Conservation (phyloP, 2,797 vertebrate genomes). For the Gobio occitaniae region DNA sequence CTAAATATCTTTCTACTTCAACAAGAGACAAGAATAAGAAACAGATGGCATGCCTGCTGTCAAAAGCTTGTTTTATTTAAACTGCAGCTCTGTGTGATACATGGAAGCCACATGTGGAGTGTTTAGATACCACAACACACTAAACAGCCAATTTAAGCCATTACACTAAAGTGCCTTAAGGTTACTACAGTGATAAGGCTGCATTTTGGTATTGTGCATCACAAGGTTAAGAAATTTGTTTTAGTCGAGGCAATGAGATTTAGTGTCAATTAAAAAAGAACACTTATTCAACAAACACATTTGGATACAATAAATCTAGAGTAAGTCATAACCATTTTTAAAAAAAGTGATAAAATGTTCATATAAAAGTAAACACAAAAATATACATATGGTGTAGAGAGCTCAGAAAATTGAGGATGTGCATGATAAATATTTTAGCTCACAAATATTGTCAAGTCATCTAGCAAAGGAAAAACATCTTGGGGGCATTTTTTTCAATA, state of each 20-base stretch:
- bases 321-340: not conserved
- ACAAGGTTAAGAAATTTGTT: not conserved
- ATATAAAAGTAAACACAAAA: conserved; percentile 28
- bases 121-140: conserved; percentile 45
- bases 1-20: not conserved
- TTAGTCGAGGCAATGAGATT: not conserved
- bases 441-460: conserved; percentile 9
- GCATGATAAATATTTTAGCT: conserved; percentile 38
- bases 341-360: not conserved
- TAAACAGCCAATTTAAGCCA: conserved; percentile 15
- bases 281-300: conserved; percentile 10
- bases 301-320: not conserved
- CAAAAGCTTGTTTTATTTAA: conserved; percentile 71
- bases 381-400: conserved; percentile 3
- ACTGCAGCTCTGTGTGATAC: conserved; percentile 55
- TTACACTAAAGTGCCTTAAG: conserved; percentile 36
- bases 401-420: not conserved
- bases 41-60: conserved; percentile 2
- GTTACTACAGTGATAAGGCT: conserved; percentile 14
- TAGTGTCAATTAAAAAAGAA: not conserved
- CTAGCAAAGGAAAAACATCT: not conserved
- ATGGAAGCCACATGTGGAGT: conserved; percentile 55
- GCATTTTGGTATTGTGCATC: conserved; percentile 4
- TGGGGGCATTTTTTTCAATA: not conserved
- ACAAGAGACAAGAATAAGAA: not conserved